Conservation (phyloP, 2,888 invertebrate species). For the Lithophane semibrunnea region DNA sequence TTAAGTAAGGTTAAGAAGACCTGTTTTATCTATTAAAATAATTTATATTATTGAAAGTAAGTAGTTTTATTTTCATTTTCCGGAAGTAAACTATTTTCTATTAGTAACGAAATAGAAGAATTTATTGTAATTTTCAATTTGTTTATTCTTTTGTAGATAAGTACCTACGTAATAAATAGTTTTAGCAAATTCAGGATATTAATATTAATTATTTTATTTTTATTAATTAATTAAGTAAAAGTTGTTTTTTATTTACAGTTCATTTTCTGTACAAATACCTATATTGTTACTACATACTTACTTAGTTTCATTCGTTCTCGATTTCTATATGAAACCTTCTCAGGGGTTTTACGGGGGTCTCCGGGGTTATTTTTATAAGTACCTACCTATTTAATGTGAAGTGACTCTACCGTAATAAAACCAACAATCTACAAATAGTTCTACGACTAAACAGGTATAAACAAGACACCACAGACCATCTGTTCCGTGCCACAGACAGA, state of each 20-base stretch:
- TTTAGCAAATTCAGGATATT: no score
- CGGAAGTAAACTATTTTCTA: not conserved
- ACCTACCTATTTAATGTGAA: not conserved
- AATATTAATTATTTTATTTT: no score
- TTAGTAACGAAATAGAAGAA: not conserved
- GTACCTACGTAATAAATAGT: not conserved
- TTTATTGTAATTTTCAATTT: not conserved
- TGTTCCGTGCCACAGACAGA: no score
- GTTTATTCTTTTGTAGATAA: not conserved
- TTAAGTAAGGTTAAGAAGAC: not conserved
- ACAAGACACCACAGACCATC: no score
- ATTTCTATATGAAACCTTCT: not conserved
- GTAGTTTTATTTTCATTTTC: not conserved
- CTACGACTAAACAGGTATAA: no score
- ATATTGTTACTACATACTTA: no score
- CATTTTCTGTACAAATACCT: no score
- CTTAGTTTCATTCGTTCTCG: not conserved
- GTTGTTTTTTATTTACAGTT: no score
- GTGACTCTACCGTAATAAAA: not conserved
- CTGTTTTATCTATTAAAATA: not conserved
- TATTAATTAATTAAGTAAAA: no score
- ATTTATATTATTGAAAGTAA: not conserved
- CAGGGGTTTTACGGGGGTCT: not conserved
- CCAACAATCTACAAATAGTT: not conserved
- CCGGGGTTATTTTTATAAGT: no score